Conservation (phyloP, 2,888 invertebrate species). For the Tenthredo distinguenda region DNA sequence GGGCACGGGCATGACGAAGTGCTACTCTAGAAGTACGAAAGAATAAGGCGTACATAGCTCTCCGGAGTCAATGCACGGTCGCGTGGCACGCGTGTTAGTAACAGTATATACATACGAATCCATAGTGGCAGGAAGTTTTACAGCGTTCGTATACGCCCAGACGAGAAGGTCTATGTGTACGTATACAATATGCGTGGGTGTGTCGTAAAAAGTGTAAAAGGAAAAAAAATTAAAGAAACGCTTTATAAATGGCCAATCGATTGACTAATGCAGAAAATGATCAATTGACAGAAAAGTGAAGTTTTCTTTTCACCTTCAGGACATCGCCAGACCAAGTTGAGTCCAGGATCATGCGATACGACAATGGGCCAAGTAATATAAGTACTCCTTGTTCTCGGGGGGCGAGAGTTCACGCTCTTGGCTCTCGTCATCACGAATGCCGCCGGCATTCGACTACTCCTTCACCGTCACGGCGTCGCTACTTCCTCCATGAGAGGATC, state of each 20-base stretch:
- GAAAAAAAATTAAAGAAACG: neutral
- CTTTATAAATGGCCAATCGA: neutral
- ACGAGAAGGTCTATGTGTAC: neutral
- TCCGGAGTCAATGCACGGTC: slow-evolving; percentile 51
- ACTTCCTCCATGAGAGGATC: slow-evolving; percentile 30
- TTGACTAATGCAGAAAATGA: neutral
- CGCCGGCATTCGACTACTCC: slow-evolving; percentile 61
- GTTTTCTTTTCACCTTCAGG: neutral
- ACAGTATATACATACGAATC: neutral
- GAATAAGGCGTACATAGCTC: slow-evolving; percentile 7
- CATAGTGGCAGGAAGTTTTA: slow-evolving; percentile 14
- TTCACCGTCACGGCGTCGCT: slow-evolving; percentile 53
- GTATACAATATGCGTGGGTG: neutral
- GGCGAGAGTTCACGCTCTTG: slow-evolving; percentile 15
- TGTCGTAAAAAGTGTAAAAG: neutral
- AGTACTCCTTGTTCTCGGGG: neutral
- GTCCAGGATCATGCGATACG: neutral
- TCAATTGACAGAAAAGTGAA: neutral
- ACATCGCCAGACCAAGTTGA: too few relatives aligned
- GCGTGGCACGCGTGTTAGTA: slow-evolving; percentile 52
- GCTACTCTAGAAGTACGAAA: slow-evolving; percentile 42
- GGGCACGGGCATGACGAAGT: slow-evolving; percentile 36
- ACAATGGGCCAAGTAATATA: slow-evolving; percentile 6
- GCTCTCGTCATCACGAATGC: slow-evolving; percentile 69
- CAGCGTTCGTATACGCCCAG: neutral